These are phyloP conservation scores for Euzophera pinguis DNA, from an alignment of 2,888 invertebrate species.

Conservation along the genomic window DNA sequence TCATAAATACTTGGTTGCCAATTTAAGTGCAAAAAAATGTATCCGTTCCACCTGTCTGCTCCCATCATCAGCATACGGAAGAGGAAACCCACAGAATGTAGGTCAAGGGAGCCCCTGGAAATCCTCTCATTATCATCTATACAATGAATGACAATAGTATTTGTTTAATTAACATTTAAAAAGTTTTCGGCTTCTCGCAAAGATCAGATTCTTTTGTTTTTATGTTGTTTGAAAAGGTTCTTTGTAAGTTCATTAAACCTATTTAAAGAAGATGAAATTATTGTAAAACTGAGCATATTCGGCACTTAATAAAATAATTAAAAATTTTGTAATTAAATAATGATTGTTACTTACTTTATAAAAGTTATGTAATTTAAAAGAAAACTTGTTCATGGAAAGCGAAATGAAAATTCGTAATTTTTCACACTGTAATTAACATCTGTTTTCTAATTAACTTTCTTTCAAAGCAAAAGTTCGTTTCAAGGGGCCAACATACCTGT, in stretches of 20 bases:
- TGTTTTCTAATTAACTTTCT: not conserved
- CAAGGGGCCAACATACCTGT: not conserved
- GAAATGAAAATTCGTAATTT: not conserved
- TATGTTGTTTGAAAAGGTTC: no score
- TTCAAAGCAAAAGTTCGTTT: not conserved
- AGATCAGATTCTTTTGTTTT: no score
- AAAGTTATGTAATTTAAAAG: not conserved
- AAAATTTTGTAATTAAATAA: not conserved
- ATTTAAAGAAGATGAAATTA: no score
- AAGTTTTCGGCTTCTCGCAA: not conserved
- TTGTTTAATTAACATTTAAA: not conserved
- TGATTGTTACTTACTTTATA: not conserved
- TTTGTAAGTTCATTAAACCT: no score
- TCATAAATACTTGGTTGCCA: not conserved
- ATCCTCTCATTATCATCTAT: not conserved
- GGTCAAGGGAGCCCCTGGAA: not conserved
- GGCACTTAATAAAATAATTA: no score
- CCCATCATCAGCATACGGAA: not conserved
- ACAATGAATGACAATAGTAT: not conserved
- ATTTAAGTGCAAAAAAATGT: not conserved
- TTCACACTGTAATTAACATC: not conserved
- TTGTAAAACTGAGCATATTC: no score
- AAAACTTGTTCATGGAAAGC: not conserved
- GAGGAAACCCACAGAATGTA: not conserved
- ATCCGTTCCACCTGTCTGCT: constrained; percentile 1